Conservation (phyloP, 2,113 vertebrate species). For the Pteruthius melanotis region DNA sequence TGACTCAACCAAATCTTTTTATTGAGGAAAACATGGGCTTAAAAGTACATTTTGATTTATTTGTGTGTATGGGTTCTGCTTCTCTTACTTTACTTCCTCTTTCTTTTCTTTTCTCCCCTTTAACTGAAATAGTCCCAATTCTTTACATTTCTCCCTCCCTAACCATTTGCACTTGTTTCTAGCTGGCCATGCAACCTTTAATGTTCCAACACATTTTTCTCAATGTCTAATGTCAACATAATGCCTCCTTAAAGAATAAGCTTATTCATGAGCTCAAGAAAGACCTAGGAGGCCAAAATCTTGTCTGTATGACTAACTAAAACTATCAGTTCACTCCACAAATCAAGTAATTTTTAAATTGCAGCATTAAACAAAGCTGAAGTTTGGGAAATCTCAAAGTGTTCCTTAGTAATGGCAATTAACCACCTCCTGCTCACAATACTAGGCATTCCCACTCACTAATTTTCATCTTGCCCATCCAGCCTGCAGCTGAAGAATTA, state of each 20-base stretch:
- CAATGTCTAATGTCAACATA: not conserved
- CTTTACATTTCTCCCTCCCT: not conserved
- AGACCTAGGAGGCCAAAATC: not conserved
- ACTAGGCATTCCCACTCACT: not conserved
- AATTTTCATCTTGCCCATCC: not conserved
- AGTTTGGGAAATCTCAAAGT: not conserved
- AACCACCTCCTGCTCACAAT: not conserved
- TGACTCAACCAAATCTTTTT: constrained; percentile 24
- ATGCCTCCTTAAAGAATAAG: not conserved
- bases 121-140: not conserved
- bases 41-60: not conserved
- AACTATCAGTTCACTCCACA: not conserved
- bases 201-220: not conserved
- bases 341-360: not conserved
- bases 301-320: not conserved
- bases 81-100: not conserved
- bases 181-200: not conserved
- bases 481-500: not conserved
- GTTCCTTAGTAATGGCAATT: not conserved
- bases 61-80: not conserved
- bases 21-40: not conserved
- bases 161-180: not conserved
- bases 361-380: not conserved
- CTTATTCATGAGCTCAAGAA: not conserved
- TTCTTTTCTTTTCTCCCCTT: not conserved